Conservation (phyloP, 2,797 vertebrate species). For the Menidia menidia region DNA sequence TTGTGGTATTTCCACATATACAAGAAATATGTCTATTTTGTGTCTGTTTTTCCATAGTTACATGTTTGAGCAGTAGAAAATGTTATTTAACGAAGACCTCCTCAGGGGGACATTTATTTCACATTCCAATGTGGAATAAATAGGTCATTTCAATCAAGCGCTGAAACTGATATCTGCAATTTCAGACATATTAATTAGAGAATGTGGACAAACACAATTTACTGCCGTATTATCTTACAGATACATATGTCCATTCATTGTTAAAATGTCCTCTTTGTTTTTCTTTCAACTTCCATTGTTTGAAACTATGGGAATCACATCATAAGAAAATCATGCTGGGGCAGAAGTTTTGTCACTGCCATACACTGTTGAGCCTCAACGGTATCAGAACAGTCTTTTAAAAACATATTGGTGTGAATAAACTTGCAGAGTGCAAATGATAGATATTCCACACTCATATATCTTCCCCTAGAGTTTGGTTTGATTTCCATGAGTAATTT, state of each 20-base stretch:
- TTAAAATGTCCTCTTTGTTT: too few relatives aligned
- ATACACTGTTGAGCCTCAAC: not conserved
- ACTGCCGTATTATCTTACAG: not conserved
- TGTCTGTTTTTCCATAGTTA: not conserved
- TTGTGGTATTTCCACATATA: not conserved
- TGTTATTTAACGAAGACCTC: constrained; percentile 12
- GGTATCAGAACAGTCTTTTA: not conserved
- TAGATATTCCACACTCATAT: not conserved
- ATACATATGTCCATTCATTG: too few relatives aligned
- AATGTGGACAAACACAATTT: too few relatives aligned
- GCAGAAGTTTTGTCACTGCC: not conserved
- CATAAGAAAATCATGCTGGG: not conserved
- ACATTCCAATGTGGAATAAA: too few relatives aligned
- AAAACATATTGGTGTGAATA: not conserved
- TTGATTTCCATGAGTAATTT: constrained; percentile 32
- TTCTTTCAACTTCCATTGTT: not conserved
- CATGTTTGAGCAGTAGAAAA: not conserved
- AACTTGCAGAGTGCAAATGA: not conserved
- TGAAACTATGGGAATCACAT: not conserved
- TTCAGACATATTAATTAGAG: too few relatives aligned
- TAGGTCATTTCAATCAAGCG: too few relatives aligned
- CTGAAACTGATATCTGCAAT: too few relatives aligned
- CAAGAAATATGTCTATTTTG: not conserved
- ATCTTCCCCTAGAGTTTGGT: not conserved
- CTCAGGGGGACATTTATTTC: constrained; percentile 14